Evolutionary conservation across 1,140 invertebrate species (phyloP), one percentile per base, ranked within the genome.

Genomic region (Caerostris darwini): DNA sequence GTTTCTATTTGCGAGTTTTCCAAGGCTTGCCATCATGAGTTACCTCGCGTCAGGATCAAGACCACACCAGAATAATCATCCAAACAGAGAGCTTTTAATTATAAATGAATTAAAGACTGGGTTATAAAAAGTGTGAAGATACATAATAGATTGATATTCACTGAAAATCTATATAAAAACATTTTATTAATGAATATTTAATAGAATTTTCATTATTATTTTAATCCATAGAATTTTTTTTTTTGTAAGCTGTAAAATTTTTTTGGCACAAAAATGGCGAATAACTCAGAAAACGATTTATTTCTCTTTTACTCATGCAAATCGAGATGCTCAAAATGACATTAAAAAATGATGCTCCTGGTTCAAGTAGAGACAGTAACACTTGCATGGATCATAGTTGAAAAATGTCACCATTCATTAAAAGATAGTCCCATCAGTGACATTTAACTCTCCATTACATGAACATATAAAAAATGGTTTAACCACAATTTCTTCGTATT

Each of bases 111-210:
- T 50, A 34, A 10, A 50, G 5, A 77, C 8, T 50, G 50, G 53
- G 71, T 77, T 77, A 50, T 7, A 53, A 50, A 7, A 34, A 57
- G 34, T 57, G 58, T 34, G 64, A 54, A 58, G 61, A n/a, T 67
- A 54, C 17, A 87, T 87, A 87, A 87, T 64, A 58, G 85, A n/a
- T 87, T 87, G 64, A 64, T 87, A 87, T 87, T 58, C 64, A 19
- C 64, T n/a, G 57, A 61, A 59, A 87, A 87, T 19, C 85, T 34
- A 34, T 2, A 34, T 34, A 34, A 34, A 34, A 34, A 34, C 2
- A 34, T 34, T 34, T 34, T 34, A 34, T 34, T 34, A 34, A 34
- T 34, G 34, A 1, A 34, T 34, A 34, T 34, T 34, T 34, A 34
- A 34, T 34, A 34, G 34, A 34, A 34, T 34, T 0, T 34, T 34